phyloP scores from a whole-genome alignment of 2,888 invertebrate species.

The Microctonus brassicae region DNA sequence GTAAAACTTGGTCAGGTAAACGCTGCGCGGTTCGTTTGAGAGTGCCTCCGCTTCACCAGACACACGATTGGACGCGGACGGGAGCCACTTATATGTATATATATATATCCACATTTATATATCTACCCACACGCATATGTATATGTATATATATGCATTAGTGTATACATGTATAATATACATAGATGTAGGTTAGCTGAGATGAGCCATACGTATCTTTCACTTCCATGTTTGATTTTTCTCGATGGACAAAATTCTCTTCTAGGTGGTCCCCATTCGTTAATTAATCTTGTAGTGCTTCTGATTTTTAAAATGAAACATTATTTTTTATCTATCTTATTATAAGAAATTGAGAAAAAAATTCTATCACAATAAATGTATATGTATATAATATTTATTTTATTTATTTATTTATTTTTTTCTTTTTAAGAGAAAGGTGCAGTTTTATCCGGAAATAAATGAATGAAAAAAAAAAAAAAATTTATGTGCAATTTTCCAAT shows the following conservation, averaged over 20 bases:
- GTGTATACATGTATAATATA: neutral
- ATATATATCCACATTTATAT: neutral
- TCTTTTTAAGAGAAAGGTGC: no score
- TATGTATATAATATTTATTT: neutral
- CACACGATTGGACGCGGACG: constrained; percentile 16
- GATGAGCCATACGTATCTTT: constrained; percentile 21
- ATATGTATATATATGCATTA: neutral
- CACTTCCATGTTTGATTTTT: constrained; percentile 20
- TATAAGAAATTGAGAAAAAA: neutral
- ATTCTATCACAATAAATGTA: neutral
- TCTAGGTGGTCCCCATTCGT: constrained; percentile 31
- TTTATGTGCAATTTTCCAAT: neutral
- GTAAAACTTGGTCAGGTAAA: constrained; percentile 69
- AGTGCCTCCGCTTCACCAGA: constrained; percentile 29
- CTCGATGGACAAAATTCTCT: constrained; percentile 20
- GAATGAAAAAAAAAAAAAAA: neutral
- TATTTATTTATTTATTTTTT: no score
- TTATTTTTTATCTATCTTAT: neutral
- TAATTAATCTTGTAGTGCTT: constrained; percentile 29
- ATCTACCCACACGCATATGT: neutral
- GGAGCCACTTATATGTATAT: constrained; percentile 17
- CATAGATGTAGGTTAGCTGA: constrained; percentile 20
- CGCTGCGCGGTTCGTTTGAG: constrained; percentile 63
- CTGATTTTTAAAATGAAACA: constrained; percentile 17
- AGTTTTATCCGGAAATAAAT: neutral